These are phyloP conservation scores for Malacosoma neustria DNA, from an alignment of 2,888 invertebrate species.

Conservation along the genomic window DNA sequence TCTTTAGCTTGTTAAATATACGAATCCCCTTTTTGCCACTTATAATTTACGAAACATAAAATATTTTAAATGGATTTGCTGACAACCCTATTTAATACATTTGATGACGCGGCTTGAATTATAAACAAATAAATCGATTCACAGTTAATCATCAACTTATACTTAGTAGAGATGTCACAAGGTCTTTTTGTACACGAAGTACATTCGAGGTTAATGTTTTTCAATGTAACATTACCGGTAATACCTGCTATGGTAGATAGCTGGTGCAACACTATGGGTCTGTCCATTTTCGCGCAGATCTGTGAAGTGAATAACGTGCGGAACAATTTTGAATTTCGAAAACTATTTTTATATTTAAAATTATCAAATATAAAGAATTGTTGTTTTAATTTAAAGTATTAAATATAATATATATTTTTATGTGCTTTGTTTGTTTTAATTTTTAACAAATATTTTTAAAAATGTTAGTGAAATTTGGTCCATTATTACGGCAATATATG, in stretches of 20 bases:
- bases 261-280: conserved; percentile 1
- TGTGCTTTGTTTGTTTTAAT: neutral
- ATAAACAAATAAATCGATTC: neutral
- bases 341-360: neutral
- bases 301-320: neutral
- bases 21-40: too few species aligned
- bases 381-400: too few species aligned
- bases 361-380: too few species aligned
- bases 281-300: neutral
- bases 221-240: too few species aligned
- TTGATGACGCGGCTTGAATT: neutral
- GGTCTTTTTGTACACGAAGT: neutral
- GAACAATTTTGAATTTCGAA: neutral
- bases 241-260: too few species aligned
- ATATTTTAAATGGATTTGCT: too few species aligned
- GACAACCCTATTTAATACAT: too few species aligned
- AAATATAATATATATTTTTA: neutral
- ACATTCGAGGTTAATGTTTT: neutral
- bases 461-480: conserved; percentile 1
- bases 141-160: neutral
- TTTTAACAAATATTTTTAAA: neutral
- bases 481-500: conserved; percentile 26
- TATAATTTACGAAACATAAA: too few species aligned
- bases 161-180: neutral
- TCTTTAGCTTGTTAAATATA: too few species aligned